Base-by-base conservation (phyloP, 2,888 invertebrate genomes). In the Orthonevra nobilis region DNA sequence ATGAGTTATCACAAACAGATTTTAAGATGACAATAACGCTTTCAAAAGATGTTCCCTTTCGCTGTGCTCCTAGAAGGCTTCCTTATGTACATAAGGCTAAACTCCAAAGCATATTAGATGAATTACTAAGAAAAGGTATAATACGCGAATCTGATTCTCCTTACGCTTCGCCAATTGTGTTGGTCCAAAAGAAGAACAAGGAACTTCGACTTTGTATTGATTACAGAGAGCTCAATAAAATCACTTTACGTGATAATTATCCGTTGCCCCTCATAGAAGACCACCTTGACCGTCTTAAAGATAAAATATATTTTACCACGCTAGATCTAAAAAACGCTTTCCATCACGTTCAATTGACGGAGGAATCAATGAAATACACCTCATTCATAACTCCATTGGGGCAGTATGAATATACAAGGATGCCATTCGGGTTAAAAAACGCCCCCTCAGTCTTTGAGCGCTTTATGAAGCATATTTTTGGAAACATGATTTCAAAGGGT, bases 361-460 rank as follows among this genome's bases (percentile, higher is more conserved):
- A 66, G 4, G 77, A 83, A 3, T 34, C 34, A 10, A 38, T 38
- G 19, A 38, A 38, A 38, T 38, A 10, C 19, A 38, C 38, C n/a
- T 38, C 38, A 3, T 38, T 40, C n/a, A 40, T 9, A 0, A 58
- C 58, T n/a, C 58, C 42, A 0, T 19, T 58, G 9, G 20, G 17
- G 1, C 19, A 58, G n/a, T 58, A 5, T 14, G 58, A 84, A 68
- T 84, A 66, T 36, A 3, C 70, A 3, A 73, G 68, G 14, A 82
- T 85, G 82, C 83, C 84, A 0, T 84, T 85, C 61, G 84, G 84
- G 84, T 9, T n/a, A n/a, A 60, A 48, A 10, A 83, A 83, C 40
- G 19, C 40, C n/a, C 82, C 83, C 5, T 52, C 82, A 7, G 63
- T 74, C 15, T 85, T 84, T 36, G 79, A 83, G 28, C 68, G 73